Evolutionary conservation across 2,113 vertebrate species (phyloP), one percentile per base, ranked within the genome.

Genomic region (Ranitomeya imitator): DNA sequence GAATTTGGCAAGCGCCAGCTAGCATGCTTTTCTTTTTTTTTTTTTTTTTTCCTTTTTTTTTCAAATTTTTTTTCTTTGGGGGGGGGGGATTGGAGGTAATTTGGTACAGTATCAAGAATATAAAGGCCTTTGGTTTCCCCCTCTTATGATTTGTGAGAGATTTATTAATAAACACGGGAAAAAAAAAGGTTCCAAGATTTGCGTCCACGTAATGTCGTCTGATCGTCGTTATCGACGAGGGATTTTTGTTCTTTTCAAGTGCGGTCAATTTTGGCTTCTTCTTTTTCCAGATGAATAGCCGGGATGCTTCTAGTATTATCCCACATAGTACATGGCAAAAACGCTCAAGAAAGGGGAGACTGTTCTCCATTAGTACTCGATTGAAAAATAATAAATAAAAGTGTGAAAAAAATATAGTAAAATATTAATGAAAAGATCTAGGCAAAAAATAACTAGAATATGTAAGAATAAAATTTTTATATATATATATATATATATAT

Each of bases 1-100:
- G 91, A 90, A 92, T 95, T 95, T 96, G 96, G 95, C 95, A 95
- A 92, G 91, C 93, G 87, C 87, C 0, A 88, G 90, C 76, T 88
- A 91, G 90, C 89, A 91, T 85, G 12, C 74, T 89, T 71, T 85
- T 86, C n/a, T 67, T 83, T 19, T 21, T 31, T 12, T 85, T 67
- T 83, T 19, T 21, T 31, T 12, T 85, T 71, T 61, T 14, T 18
- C 15, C 1, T 31, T 45, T 74, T 80, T 90, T 69, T 83, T 84
- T 21, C 26, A 1, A 1, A 31, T 82, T 45, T 63, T 37, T 51
- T 12, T 85, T 71, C 54, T 15, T 16, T 3, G 2, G 37, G 16
- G 31, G 71, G 13, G 31, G 26, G 37, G 26, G 26, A 31, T 31
- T 31, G 26, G 26, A 31, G 57, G 89, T 85, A 89, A 90, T 74